Evolutionary conservation across 1,140 invertebrate genomes (phyloP).

Genomic region (Lepidotrigona ventralis): DNA sequence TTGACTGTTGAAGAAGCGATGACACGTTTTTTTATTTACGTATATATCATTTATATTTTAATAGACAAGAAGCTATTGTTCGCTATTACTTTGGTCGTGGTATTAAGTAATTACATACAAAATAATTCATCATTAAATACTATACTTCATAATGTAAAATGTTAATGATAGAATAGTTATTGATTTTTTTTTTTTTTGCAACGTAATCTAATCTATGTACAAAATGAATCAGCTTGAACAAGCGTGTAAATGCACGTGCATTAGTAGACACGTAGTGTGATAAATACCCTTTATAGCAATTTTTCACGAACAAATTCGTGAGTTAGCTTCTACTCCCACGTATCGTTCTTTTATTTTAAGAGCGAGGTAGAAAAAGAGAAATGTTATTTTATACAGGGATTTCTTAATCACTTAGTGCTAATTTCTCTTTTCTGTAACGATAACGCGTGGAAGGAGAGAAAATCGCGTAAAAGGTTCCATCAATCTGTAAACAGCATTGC

Average conservation of each 20-base stretch:
- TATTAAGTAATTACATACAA: slow-evolving; percentile 70
- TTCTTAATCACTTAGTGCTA: neutral
- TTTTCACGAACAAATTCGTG: neutral
- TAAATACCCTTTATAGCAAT: slow-evolving; percentile 6
- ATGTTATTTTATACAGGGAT: neutral
- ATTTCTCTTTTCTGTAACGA: neutral
- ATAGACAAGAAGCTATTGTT: slow-evolving; percentile 44
- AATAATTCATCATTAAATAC: slow-evolving; percentile 69
- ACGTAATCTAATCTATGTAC: slow-evolving; percentile 69
- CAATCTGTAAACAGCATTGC: neutral
- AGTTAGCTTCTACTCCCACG: neutral
- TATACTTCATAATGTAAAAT: slow-evolving; percentile 73
- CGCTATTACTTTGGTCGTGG: slow-evolving; percentile 74
- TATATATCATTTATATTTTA: slow-evolving; percentile 36
- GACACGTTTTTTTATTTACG: slow-evolving; percentile 10
- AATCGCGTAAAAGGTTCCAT: neutral
- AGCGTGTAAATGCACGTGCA: slow-evolving; percentile 2
- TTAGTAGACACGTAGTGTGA: slow-evolving; percentile 1
- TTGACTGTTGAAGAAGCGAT: neutral
- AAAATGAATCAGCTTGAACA: slow-evolving; percentile 70
- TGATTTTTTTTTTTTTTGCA: slow-evolving; percentile 52
- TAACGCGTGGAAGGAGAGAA: neutral
- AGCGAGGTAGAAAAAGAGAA: neutral
- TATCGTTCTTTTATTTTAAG: neutral
- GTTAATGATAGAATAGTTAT: slow-evolving; percentile 69